A percentile compares a stretch with the other conserved stretches of the same genome.
Evolutionary conservation across 2,797 vertebrate genomes (phyloP).

Genomic region (Nannoperca australis): DNA sequence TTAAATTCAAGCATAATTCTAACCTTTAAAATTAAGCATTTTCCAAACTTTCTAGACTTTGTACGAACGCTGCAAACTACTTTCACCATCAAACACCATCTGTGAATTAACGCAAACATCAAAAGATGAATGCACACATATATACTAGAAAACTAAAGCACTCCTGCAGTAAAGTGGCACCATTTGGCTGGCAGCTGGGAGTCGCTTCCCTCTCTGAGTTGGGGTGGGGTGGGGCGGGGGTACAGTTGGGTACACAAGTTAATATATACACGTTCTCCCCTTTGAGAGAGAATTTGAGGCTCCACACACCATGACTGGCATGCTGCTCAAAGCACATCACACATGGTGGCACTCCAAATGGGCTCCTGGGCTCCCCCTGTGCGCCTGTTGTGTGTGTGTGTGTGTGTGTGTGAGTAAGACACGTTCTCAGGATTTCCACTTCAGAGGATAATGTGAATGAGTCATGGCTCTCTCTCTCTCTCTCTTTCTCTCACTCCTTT

Average conservation of each 20-base stretch:
- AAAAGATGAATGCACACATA: not conserved
- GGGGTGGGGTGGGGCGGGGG: slow-evolving; percentile 1
- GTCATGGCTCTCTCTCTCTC: slow-evolving; percentile 62
- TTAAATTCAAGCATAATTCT: no score
- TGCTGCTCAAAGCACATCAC: slow-evolving; percentile 68
- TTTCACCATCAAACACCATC: not conserved
- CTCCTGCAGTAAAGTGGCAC: not conserved
- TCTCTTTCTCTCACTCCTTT: slow-evolving; percentile 46
- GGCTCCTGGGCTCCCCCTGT: slow-evolving; percentile 62
- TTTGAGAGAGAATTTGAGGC: slow-evolving; percentile 39
- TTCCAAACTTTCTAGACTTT: no score
- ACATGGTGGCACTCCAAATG: slow-evolving; percentile 70
- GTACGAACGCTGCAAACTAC: not conserved
- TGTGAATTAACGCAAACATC: slow-evolving; percentile 10
- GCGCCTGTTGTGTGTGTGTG: slow-evolving; percentile 9
- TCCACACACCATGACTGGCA: slow-evolving; percentile 42
- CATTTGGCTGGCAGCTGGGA: not conserved
- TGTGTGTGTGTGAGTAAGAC: slow-evolving; percentile 43
- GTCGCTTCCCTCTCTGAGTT: slow-evolving; percentile 9
- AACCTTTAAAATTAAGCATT: no score
- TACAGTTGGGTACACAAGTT: slow-evolving; percentile 19
- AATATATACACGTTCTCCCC: slow-evolving; percentile 35
- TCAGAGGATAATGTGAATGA: slow-evolving; percentile 80
- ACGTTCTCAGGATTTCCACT: slow-evolving; percentile 80
- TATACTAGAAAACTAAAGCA: not conserved